Conservation (phyloP, 2,888 invertebrate genomes). For the Drosophila longiperda region DNA sequence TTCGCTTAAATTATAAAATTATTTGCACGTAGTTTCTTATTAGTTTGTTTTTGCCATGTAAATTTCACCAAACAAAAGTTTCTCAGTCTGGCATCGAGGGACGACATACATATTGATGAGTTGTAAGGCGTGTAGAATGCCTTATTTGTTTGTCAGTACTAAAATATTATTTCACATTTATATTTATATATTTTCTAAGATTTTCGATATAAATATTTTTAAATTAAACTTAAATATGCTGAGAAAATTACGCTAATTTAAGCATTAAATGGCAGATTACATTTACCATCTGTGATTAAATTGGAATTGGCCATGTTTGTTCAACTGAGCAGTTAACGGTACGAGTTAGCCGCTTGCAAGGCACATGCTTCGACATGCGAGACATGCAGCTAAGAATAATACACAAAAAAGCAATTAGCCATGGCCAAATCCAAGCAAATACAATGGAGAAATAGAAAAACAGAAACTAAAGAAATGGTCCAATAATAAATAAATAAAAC, state of each 20-base stretch:
- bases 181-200: too few relatives aligned
- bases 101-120: slow-evolving; percentile 16
- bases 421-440: slow-evolving; percentile 48
- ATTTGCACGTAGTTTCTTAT: slow-evolving; percentile 76
- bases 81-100: slow-evolving; percentile 25
- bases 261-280: neutral
- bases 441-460: slow-evolving; percentile 8
- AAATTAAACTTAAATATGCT: neutral
- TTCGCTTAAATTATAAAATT: slow-evolving; percentile 74
- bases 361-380: slow-evolving; percentile 2
- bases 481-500: slow-evolving; percentile 70
- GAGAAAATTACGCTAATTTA: neutral
- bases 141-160: neutral
- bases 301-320: neutral
- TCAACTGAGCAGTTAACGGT: slow-evolving; percentile 9
- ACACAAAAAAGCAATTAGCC: slow-evolving; percentile 70
- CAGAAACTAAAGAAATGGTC: slow-evolving; percentile 38
- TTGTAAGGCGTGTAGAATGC: neutral
- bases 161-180: neutral
- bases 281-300: neutral
- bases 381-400: slow-evolving; percentile 27
- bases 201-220: neutral
- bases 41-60: slow-evolving; percentile 67
- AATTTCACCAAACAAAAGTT: slow-evolving; percentile 52
- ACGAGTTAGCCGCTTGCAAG: slow-evolving; percentile 5